Base-by-base conservation (phyloP, 2,113 vertebrate species). In the Prietella phreatophila region DNA sequence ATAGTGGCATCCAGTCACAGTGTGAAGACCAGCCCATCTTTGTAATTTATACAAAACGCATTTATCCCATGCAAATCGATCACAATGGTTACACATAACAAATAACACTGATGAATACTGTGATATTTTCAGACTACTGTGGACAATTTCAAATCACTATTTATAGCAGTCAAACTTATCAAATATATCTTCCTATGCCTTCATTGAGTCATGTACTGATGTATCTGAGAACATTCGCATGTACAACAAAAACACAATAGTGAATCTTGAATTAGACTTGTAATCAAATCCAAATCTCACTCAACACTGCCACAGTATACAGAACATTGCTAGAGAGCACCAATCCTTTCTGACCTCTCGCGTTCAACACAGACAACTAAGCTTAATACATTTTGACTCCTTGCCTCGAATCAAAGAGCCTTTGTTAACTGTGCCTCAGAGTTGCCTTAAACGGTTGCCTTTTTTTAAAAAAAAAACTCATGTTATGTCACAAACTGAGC, bases 351-450 rank as follows among this genome's bases (percentile, higher is more conserved):
- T 78, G 55, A 76, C 84, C 56, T 61, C 56, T 30, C 7, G 60
- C n/a, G 11, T 79, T 55, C 58, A 67, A 15, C 30, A 55, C 60
- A 60, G 75, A 55, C 4, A 19, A 36, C 50, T 39, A 76, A 65
- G 30, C 39, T 36, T 56, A 71, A 85, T 85, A 81, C 39, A 63
- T 50, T 22, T 25, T 81, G 61, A 84, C 63, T 58, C 79, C 61
- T 81, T 58, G 69, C 63, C 47, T 53, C 42, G 20, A 71, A 89
- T 69, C 22, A 82, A 89, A 83, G 71, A 55, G 58, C 53, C 56
- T 87, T 85, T 84, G 88, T 75, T 80, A 55, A 55, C 82, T 50
- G 55, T 17, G 4, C n/a, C 33, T 65, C 79, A 71, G 83, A 85
- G 69, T 39, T n/a, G n/a, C n/a, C n/a, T n/a, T n/a, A n/a, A 90